Percentiles rank a stretch among this genome's conserved stretches.
phyloP scores from a whole-genome alignment of 1,140 invertebrate genomes.

The Cyrtorhinus lividipennis region DNA sequence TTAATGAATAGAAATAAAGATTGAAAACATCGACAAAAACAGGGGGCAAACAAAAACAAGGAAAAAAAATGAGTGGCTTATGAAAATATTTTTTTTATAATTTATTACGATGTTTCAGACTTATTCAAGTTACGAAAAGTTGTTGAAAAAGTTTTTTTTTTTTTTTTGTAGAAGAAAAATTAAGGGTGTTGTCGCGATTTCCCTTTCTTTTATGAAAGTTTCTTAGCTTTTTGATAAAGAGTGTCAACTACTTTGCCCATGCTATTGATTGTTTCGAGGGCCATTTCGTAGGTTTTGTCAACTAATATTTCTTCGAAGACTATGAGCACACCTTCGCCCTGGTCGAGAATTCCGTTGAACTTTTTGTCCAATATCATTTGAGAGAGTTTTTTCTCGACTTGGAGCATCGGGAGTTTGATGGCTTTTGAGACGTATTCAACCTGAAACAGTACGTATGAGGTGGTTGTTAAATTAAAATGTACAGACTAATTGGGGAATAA shows the following conservation, averaged over 20 bases:
- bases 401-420: slow-evolving; percentile 74
- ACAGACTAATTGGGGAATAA: background rate
- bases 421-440: slow-evolving; percentile 58
- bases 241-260: slow-evolving; percentile 99
- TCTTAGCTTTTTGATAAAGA: slow-evolving; percentile 95
- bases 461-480: background rate
- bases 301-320: slow-evolving; percentile 91
- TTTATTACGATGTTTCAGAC: slow-evolving; percentile 7
- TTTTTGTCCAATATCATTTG: slow-evolving; percentile 99
- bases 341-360: slow-evolving; percentile 90
- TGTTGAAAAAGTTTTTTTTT: background rate
- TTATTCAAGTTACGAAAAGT: slow-evolving; percentile 9
- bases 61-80: background rate
- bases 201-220: slow-evolving; percentile 59
- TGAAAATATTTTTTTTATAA: slow-evolving; percentile 3
- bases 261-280: slow-evolving; percentile 91
- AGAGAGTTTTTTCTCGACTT: slow-evolving; percentile 96
- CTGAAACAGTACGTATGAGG: background rate
- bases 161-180: background rate
- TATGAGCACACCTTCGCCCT: slow-evolving; percentile 92
- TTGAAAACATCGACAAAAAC: background rate
- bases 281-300: slow-evolving; percentile 94
- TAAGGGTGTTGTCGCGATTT: background rate
- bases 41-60: too few relatives aligned
- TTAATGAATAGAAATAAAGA: too few relatives aligned